A percentile compares a stretch with the other conserved stretches of the same genome.
Conservation (phyloP, 1,140 invertebrate species). For the Drosophila sp. region DNA sequence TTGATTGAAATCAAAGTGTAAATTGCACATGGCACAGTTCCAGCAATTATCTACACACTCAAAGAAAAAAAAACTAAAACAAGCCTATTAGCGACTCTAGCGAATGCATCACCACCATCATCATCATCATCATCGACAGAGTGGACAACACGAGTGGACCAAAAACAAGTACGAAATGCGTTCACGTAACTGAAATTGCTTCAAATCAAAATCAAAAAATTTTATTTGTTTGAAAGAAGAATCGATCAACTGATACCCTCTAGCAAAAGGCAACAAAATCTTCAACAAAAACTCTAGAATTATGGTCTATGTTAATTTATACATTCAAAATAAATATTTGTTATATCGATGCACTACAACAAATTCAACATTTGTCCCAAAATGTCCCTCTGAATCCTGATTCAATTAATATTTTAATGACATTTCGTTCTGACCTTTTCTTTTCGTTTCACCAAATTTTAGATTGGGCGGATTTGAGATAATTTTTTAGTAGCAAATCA, state of each 20-base stretch:
- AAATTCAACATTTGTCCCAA: too few relatives aligned
- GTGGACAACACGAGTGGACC: slow-evolving; percentile 33
- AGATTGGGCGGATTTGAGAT: too few relatives aligned
- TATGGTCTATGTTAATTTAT: too few relatives aligned
- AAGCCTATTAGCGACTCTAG: slow-evolving; percentile 59
- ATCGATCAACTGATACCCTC: neutral
- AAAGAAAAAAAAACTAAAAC: slow-evolving; percentile 1
- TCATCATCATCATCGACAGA: slow-evolving; percentile 18
- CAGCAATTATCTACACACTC: slow-evolving; percentile 50
- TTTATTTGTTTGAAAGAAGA: neutral
- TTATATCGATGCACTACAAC: too few relatives aligned
- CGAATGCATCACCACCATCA: slow-evolving; percentile 33
- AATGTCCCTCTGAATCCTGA: too few relatives aligned
- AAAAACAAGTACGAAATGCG: slow-evolving; percentile 64
- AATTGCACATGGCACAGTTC: slow-evolving; percentile 45
- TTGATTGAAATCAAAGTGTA: slow-evolving; percentile 81
- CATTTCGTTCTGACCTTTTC: too few relatives aligned
- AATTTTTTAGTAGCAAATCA: too few relatives aligned
- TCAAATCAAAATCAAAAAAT: slow-evolving; percentile 53
- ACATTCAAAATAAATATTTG: too few relatives aligned
- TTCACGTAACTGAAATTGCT: slow-evolving; percentile 60
- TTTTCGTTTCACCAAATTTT: too few relatives aligned
- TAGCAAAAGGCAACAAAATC: neutral
- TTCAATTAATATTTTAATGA: too few relatives aligned
- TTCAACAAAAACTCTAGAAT: too few relatives aligned